These are phyloP conservation scores for Portevinia maculata DNA, from an alignment of 2,888 invertebrate species.

Conservation along the genomic window DNA sequence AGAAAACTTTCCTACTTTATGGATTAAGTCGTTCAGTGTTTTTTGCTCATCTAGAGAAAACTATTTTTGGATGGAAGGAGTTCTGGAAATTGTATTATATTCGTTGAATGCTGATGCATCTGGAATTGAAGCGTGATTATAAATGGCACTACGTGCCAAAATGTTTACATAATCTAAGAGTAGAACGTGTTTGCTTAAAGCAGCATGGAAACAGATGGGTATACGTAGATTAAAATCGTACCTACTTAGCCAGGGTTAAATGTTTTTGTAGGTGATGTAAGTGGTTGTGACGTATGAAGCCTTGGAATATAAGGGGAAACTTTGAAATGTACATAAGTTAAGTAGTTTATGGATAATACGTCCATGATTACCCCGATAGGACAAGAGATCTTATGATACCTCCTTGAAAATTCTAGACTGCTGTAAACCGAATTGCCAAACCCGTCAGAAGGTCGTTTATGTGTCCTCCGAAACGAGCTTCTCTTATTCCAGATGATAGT, in stretches of 20 bases:
- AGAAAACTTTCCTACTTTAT: conserved; percentile 59
- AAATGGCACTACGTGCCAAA: conserved; percentile 57
- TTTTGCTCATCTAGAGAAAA: conserved; percentile 35
- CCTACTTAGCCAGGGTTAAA: neutral
- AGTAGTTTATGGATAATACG: too few relatives aligned
- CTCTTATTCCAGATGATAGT: too few relatives aligned
- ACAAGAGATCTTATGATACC: too few relatives aligned
- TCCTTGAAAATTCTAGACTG: too few relatives aligned
- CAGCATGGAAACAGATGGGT: conserved; percentile 21
- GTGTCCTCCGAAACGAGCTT: too few relatives aligned
- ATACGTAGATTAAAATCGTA: conserved; percentile 7
- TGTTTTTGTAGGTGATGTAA: neutral
- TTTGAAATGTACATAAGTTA: too few relatives aligned
- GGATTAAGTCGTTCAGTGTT: conserved; percentile 6
- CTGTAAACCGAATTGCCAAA: too few relatives aligned
- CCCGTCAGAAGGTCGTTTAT: too few relatives aligned
- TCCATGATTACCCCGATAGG: too few relatives aligned
- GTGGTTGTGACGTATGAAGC: neutral
- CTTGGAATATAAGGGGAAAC: neutral
- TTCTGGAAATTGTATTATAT: conserved; percentile 58
- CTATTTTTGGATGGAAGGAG: conserved; percentile 61
- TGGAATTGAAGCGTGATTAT: conserved; percentile 72
- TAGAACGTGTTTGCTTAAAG: conserved; percentile 44
- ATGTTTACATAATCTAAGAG: conserved; percentile 56
- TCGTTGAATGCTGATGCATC: conserved; percentile 61